phyloP scores from a whole-genome alignment of 2,113 vertebrate species.

The Acanthisitta chloris region DNA sequence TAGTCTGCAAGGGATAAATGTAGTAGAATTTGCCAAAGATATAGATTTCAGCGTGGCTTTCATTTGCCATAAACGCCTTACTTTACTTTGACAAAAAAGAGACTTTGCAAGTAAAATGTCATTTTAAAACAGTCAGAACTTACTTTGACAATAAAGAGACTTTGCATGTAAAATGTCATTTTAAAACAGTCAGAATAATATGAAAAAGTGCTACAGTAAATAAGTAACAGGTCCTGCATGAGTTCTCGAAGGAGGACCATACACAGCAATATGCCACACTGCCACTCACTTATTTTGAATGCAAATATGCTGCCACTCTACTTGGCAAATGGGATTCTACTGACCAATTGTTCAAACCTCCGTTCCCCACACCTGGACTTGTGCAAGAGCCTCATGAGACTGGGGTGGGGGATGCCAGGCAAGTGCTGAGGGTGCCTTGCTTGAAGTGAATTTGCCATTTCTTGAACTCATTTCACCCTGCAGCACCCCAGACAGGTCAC shows the following conservation, averaged over 20 bases:
- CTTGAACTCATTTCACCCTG: fast-evolving
- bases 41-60: not conserved
- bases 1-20: not conserved
- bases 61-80: not conserved
- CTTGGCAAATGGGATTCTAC: not conserved
- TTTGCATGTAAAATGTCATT: not conserved
- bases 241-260: fast-evolving
- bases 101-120: not conserved
- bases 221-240: not conserved
- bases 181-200: not conserved
- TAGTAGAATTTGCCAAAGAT: constrained; percentile 6
- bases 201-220: not conserved
- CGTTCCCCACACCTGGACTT: not conserved
- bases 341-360: not conserved
- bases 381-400: fast-evolving
- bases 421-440: not conserved
- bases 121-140: not conserved
- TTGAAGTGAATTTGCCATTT: not conserved
- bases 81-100: not conserved
- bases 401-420: not conserved
- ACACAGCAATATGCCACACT: not conserved
- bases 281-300: not conserved
- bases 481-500: not conserved
- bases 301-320: not conserved
- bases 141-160: not conserved